Evolutionary conservation across 2,797 vertebrate genomes (phyloP), one percentile per base, ranked within the genome.

Genomic region (Buceros bicornis): DNA sequence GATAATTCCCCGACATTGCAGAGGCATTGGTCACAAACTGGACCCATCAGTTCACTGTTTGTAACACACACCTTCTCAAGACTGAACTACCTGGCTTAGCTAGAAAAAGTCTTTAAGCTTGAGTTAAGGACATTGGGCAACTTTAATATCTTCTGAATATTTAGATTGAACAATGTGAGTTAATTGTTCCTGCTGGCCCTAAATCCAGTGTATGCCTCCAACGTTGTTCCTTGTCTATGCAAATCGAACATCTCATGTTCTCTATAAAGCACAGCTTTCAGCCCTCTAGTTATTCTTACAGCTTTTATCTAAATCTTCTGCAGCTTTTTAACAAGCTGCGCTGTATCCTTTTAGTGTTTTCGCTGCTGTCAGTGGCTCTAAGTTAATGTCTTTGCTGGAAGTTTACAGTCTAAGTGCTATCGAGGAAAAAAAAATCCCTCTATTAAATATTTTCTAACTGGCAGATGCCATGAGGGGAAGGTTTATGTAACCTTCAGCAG

Each of bases 391-490:
- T 89, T 67, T 89, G 16, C 31, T 78, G 24, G 16, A 78, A 67
- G 31, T 33, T 92, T 53, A 40, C 40, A 61, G 28, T 50, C 24
- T 56, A 84, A 87, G 53, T 45, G 13, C 28, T 94, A 35, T 2
- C 43, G 21, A 72, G 81, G 11, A 51, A 73, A 45, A 80, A 83
- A 31, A 12, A 40, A 31, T 22, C 5, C 18, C 19, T 67, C 69
- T 21, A 67, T 92, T 89, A 93, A 85, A n/a, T 13, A 56, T 89
- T 93, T 93, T 79, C 43, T 85, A 60, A 54, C 84, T 45, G 77
- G 64, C 54, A 95, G 64, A 67, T 80, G 28, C 35, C 50, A 40
- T 8, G n/a, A 65, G 21, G n/a, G 47, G 4, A 74, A 50, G 3
- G 81, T 86, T 95, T 91, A 48, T 84, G 51, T 28, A 88, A 57